These are phyloP conservation scores for Pangasius krempfi DNA, from an alignment of 2,797 vertebrate species.

Conservation along the genomic window DNA sequence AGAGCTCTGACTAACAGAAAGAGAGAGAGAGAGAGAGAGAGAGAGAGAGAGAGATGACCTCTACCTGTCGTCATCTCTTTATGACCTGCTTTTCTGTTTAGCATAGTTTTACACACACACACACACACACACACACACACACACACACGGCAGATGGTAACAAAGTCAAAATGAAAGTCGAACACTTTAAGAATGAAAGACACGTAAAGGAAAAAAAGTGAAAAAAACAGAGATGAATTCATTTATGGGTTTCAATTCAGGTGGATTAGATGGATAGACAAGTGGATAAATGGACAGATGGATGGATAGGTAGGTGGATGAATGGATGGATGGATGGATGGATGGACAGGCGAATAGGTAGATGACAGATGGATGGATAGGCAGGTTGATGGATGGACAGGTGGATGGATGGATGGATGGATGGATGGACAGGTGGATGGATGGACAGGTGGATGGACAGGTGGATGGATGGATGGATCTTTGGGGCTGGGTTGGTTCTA, in stretches of 20 bases:
- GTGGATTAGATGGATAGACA: slow-evolving; percentile 9
- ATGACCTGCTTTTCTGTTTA: not conserved
- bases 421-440: slow-evolving; percentile 13
- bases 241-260: not conserved
- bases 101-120: slow-evolving; percentile 22
- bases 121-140: slow-evolving; percentile 39
- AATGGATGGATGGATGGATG: not conserved
- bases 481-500: too few relatives aligned
- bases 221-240: not conserved
- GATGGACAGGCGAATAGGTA: slow-evolving; percentile 13
- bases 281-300: not conserved
- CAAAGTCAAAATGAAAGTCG: slow-evolving; percentile 40
- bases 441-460: not conserved
- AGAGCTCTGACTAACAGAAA: not conserved
- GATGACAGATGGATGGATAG: slow-evolving; percentile 3
- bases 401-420: not conserved
- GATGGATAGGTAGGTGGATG: not conserved
- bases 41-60: slow-evolving; percentile 22
- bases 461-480: not conserved
- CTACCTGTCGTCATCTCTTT: not conserved
- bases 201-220: not conserved
- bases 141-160: slow-evolving; percentile 28
- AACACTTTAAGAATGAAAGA: slow-evolving; percentile 25
- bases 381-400: slow-evolving; percentile 7
- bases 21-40: slow-evolving; percentile 33